Conservation (phyloP, 2,888 invertebrate species). For the Philonicus albiceps region DNA sequence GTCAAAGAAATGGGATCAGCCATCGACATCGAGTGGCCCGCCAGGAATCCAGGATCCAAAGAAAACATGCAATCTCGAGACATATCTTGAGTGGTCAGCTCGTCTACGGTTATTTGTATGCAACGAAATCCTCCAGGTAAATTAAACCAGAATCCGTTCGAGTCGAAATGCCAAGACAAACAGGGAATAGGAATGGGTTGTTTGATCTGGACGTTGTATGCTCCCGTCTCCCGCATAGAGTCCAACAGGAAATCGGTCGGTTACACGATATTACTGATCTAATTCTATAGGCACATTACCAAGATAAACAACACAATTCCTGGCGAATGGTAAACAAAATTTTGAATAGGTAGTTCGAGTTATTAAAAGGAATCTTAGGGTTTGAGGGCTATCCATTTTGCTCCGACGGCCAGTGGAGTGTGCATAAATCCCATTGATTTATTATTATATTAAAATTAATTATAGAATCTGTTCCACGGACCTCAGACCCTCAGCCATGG, state of each 20-base stretch:
- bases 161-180: constrained; percentile 1
- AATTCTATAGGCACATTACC: neutral
- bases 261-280: neutral
- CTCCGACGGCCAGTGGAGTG: neutral
- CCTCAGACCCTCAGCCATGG: neutral
- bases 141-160: constrained; percentile 45
- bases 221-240: neutral
- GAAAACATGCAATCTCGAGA: constrained; percentile 63
- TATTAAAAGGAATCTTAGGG: neutral
- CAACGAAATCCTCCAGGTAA: constrained; percentile 63
- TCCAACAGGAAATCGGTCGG: neutral
- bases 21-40: constrained; percentile 57
- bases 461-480: neutral
- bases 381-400: neutral
- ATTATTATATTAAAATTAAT: neutral
- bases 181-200: neutral
- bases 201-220: neutral
- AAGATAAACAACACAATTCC: neutral
- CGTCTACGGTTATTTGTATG: constrained; percentile 62
- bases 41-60: constrained; percentile 60
- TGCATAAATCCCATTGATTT: neutral
- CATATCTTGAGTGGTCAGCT: constrained; percentile 63
- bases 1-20: constrained; percentile 58
- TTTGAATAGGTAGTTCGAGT: neutral
- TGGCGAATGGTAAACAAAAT: neutral